These are phyloP conservation scores for Nicator chloris DNA, from an alignment of 2,113 vertebrate genomes.

Conservation along the genomic window DNA sequence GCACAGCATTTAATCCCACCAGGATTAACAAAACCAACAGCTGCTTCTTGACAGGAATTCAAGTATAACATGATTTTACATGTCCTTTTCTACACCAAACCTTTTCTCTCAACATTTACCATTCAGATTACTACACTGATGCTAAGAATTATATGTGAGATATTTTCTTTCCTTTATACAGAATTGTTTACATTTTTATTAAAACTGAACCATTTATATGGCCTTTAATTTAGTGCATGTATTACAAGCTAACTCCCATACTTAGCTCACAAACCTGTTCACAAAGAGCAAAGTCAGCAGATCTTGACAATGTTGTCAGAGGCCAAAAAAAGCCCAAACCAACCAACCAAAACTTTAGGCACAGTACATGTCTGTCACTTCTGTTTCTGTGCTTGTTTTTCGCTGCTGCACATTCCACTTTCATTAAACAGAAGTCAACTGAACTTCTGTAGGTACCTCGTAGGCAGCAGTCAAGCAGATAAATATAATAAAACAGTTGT, in stretches of 20 bases:
- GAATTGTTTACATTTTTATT: neutral
- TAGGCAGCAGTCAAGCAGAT: neutral
- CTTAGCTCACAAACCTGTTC: neutral
- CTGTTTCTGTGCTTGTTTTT: neutral
- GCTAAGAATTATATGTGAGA: neutral
- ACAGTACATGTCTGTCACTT: neutral
- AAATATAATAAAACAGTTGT: neutral
- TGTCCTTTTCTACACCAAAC: neutral
- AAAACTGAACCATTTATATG: neutral
- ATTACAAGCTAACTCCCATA: neutral
- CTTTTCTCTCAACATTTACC: neutral
- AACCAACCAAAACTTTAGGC: neutral
- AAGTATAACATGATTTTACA: neutral
- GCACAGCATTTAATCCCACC: neutral
- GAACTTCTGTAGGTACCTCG: neutral
- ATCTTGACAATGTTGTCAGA: neutral
- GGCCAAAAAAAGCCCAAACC: neutral
- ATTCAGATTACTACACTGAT: neutral
- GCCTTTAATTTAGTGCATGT: neutral
- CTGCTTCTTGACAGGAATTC: neutral
- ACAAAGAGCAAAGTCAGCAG: neutral
- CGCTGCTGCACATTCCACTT: neutral
- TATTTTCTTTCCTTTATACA: neutral
- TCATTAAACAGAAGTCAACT: neutral
- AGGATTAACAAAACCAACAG: neutral